Evolutionary conservation across 2,113 vertebrate species (phyloP).

Genomic region (Rhinolophus ferrumequinum): DNA sequence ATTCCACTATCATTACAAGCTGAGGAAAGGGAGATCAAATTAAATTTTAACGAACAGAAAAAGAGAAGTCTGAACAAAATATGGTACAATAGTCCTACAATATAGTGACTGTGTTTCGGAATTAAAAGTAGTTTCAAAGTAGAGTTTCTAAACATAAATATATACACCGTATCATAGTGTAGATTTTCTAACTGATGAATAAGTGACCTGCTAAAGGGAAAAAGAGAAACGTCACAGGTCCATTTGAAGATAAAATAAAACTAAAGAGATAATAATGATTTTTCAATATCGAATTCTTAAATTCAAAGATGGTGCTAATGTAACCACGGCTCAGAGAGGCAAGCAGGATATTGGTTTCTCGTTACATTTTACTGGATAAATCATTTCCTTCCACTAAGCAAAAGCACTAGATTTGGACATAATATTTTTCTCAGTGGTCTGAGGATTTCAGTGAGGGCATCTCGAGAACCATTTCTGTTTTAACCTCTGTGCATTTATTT

Average conservation of each 20-base stretch:
- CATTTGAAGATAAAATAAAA: background rate
- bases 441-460: background rate
- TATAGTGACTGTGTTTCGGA: background rate
- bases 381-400: background rate
- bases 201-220: background rate
- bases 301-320: background rate
- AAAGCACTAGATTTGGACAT: background rate
- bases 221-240: background rate
- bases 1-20: background rate
- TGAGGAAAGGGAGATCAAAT: background rate
- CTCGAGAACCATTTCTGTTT: background rate
- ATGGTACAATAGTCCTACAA: background rate
- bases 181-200: background rate
- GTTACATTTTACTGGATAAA: background rate
- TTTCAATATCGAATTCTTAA: background rate
- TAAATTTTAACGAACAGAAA: slow-evolving; percentile 6
- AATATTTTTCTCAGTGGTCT: background rate
- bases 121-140: background rate
- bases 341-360: background rate
- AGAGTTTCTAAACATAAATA: background rate
- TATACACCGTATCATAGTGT: rapidly evolving
- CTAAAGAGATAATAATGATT: background rate
- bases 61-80: background rate
- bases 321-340: background rate
- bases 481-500: background rate